Evolutionary conservation across 1,140 invertebrate genomes (phyloP).

Genomic region (Papilio dardanus): DNA sequence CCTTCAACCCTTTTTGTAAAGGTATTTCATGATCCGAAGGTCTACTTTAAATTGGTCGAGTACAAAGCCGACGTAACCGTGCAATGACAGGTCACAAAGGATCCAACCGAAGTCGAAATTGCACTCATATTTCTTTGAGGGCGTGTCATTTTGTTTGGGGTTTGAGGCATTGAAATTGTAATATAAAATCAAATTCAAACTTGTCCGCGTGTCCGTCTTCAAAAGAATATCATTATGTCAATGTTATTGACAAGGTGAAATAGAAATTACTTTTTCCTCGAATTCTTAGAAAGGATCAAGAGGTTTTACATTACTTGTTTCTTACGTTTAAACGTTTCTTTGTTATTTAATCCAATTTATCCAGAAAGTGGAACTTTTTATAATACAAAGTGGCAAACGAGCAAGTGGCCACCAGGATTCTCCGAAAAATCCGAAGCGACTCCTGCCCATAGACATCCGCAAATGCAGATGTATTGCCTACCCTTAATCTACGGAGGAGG

Average conservation of each 20-base stretch:
- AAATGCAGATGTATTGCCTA: too few species aligned
- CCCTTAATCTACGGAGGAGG: too few species aligned
- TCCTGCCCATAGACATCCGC: too few species aligned
- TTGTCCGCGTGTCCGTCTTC: neutral
- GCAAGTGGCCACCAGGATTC: too few species aligned
- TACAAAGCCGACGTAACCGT: slow-evolving; percentile 33
- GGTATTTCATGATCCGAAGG: neutral
- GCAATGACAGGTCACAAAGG: slow-evolving; percentile 44
- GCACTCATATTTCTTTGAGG: slow-evolving; percentile 46
- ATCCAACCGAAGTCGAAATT: slow-evolving; percentile 41
- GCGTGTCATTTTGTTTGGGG: slow-evolving; percentile 40
- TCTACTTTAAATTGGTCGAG: slow-evolving; percentile 37
- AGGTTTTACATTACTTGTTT: neutral
- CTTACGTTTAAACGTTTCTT: neutral
- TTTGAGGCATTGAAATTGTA: slow-evolving; percentile 23
- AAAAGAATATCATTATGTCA: neutral
- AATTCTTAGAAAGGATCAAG: neutral
- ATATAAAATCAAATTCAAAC: neutral
- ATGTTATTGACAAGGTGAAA: neutral
- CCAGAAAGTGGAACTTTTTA: too few species aligned
- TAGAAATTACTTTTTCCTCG: neutral
- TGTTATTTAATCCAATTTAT: neutral
- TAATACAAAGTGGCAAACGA: too few species aligned
- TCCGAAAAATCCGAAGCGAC: too few species aligned
- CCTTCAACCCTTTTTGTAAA: neutral